Evolutionary conservation across 2,797 vertebrate species (phyloP), one percentile per base, ranked within the genome.

Genomic region (Chloroceryle inda): DNA sequence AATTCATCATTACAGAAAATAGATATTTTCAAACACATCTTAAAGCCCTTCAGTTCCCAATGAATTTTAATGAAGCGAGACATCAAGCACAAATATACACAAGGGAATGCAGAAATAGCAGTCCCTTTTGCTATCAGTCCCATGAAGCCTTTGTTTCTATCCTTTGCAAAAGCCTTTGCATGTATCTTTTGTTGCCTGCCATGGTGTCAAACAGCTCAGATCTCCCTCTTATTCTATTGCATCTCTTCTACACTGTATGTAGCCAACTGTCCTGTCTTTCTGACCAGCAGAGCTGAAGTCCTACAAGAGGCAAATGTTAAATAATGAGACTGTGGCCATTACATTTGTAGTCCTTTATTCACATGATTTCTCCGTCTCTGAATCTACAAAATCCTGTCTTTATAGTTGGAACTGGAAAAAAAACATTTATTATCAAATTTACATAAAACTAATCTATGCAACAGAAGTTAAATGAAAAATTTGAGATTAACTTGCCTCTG

Each of bases 401-500:
- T 75, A 42, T 2, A 59, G 26, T 0, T 69, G n/a, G 63, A 89
- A 50, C 31, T 64, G 18, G 47, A 37, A 69, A 27, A 87, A 87
- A 59, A 89, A 9, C 24, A 44, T 10, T 17, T 4, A 37, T 77
- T 45, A 85, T 6, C 62, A 77, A 18, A 49, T 89, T 86, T 92
- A 76, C 74, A 69, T 17, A 31, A 74, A 84, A 66, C 20, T 55
- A 16, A 67, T 75, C 38, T 55, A 15, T 38, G 53, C 53, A 77
- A 76, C 12, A 62, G 56, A 77, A 84, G 44, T 73, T 49, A 69
- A 92, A 90, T 24, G 45, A 85, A 89, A 89, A 90, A 84, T 21
- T 67, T 11, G 45, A 90, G 55, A 71, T 89, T 68, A 75, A 97
- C 98, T 98, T 98, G 99, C 99, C 99, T 99, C 99, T 98, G 96